Conservation (phyloP, 2,113 vertebrate genomes). For the Chloebia gouldiae region DNA sequence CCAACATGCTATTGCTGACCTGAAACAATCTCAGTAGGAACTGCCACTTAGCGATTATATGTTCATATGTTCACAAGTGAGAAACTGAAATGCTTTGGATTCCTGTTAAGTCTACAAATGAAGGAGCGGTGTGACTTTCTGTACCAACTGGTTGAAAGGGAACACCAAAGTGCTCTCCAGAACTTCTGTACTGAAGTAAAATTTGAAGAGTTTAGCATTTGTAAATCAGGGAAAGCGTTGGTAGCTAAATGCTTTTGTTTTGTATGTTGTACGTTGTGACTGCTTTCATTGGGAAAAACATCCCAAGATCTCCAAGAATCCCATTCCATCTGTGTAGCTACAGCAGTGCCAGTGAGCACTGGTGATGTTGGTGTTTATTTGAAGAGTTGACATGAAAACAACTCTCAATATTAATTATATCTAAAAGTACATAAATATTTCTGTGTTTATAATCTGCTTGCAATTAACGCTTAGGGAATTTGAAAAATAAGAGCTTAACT, state of each 20-base stretch:
- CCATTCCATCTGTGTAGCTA: not conserved
- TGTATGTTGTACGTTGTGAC: not conserved
- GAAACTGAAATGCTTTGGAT: not conserved
- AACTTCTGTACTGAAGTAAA: not conserved
- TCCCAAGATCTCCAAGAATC: not conserved
- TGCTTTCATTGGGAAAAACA: not conserved
- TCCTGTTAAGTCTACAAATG: not conserved
- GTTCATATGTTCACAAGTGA: not conserved
- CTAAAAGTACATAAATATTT: not conserved
- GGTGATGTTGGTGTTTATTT: not conserved
- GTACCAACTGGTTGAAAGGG: not conserved
- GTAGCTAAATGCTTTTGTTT: not conserved
- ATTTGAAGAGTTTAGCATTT: not conserved
- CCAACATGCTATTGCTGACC: not conserved
- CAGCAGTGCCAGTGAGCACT: not conserved
- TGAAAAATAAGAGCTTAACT: not conserved
- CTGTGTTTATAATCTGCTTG: not conserved
- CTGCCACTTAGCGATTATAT: not conserved
- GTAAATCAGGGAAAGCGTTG: not conserved
- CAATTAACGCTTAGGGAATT: not conserved
- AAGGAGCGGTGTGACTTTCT: not conserved
- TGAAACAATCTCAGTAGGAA: not conserved
- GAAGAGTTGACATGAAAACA: not conserved
- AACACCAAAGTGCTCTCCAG: not conserved
- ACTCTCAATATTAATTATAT: not conserved